Conservation (phyloP, 1,140 invertebrate species). For the Oryzaephilus surinamensis region DNA sequence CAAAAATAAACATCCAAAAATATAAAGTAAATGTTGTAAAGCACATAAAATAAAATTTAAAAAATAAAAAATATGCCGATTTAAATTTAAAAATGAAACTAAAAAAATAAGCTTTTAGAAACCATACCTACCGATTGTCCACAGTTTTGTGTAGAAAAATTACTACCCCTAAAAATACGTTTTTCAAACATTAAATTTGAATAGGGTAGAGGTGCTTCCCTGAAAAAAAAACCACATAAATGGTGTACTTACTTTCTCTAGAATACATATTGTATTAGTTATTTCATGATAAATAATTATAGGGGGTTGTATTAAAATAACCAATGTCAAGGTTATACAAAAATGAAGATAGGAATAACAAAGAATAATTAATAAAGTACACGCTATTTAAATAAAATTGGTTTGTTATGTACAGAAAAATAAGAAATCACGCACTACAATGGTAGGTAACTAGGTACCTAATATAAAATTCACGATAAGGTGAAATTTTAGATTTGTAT, state of each 20-base stretch:
- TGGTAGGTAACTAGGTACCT: too few relatives aligned
- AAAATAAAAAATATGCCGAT: conserved; percentile 23
- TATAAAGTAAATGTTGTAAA: conserved; percentile 9
- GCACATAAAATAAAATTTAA: conserved; percentile 8
- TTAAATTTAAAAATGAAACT: conserved; percentile 1
- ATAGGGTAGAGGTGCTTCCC: conserved; percentile 39
- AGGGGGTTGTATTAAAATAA: background rate
- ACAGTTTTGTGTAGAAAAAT: conserved; percentile 44
- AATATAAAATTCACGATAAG: too few relatives aligned
- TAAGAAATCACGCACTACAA: too few relatives aligned
- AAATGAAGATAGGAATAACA: too few relatives aligned
- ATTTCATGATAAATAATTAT: conserved; percentile 10
- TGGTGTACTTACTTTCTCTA: background rate
- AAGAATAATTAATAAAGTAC: too few relatives aligned
- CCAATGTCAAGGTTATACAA: conserved; percentile 7
- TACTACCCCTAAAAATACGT: conserved; percentile 70
- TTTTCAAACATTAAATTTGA: conserved; percentile 79
- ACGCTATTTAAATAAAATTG: too few relatives aligned
- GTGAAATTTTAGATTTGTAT: too few relatives aligned
- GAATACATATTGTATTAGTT: too few relatives aligned
- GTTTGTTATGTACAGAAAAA: too few relatives aligned
- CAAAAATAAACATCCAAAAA: background rate
- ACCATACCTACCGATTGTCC: conserved; percentile 8
- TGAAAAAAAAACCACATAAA: conserved; percentile 11
- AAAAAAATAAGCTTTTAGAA: background rate